Evolutionary conservation across 2,113 vertebrate species (phyloP).

Genomic region (Grus americana): DNA sequence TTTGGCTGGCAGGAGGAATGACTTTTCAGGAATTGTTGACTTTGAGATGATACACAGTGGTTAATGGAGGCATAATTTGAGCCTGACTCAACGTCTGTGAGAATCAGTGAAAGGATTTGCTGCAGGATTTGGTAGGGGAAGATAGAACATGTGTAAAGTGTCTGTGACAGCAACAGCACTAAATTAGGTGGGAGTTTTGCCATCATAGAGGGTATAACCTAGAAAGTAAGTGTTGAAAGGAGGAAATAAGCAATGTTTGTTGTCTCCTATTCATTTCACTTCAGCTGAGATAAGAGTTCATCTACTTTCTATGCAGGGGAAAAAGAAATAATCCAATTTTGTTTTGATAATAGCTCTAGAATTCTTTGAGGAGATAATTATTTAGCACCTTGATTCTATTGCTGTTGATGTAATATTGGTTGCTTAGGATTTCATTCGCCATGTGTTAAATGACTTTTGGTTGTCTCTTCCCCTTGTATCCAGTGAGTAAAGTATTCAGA

Average conservation of each 20-base stretch:
- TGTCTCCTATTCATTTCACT: neutral
- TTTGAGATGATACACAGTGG: neutral
- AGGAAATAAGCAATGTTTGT: neutral
- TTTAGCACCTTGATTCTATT: neutral
- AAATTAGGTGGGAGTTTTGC: neutral
- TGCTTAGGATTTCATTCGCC: neutral
- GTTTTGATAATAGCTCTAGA: neutral
- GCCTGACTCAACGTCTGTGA: neutral
- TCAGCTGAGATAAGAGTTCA: neutral
- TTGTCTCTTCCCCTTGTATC: neutral
- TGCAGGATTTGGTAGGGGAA: neutral
- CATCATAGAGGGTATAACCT: neutral
- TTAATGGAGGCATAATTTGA: neutral
- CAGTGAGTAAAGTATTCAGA: neutral
- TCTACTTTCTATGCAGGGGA: neutral
- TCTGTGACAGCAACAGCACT: neutral
- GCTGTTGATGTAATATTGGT: neutral
- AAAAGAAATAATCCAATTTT: neutral
- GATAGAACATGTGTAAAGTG: neutral
- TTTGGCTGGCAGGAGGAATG: neutral
- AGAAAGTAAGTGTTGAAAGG: neutral
- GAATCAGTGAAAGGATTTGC: neutral
- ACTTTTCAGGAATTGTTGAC: neutral
- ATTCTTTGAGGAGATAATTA: neutral
- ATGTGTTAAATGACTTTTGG: neutral